These are phyloP conservation scores for Abrostola tripartita DNA, from an alignment of 2,888 invertebrate species.

Conservation along the genomic window DNA sequence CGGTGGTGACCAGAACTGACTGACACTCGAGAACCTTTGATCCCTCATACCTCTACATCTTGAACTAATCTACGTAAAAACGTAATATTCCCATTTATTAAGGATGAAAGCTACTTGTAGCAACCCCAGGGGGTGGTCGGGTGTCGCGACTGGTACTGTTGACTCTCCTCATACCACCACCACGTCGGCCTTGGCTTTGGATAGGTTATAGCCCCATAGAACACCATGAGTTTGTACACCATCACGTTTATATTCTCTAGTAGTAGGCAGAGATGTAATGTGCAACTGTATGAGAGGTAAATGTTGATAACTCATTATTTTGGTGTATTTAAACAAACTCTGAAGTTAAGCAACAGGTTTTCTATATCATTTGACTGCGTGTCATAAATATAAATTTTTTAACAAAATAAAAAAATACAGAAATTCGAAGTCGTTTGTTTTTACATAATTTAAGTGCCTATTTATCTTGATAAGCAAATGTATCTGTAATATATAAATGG, in stretches of 20 bases:
- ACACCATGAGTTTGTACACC: constrained; percentile 3
- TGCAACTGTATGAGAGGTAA: not conserved
- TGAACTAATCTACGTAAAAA: not conserved
- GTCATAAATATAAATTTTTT: too few relatives aligned
- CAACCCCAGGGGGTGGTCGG: constrained; percentile 39
- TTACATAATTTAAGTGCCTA: too few relatives aligned
- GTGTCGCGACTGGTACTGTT: constrained; percentile 29
- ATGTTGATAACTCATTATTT: not conserved
- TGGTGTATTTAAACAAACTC: too few relatives aligned
- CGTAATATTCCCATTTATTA: not conserved
- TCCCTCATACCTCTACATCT: too few relatives aligned
- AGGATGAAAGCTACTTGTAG: constrained; percentile 10
- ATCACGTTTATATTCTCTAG: not conserved
- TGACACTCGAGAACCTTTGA: too few relatives aligned
- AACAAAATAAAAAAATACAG: too few relatives aligned
- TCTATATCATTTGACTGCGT: too few relatives aligned
- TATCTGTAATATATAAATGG: too few relatives aligned
- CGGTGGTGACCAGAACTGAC: too few relatives aligned
- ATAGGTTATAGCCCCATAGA: constrained; percentile 9
- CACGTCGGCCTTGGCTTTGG: constrained; percentile 42
- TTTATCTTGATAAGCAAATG: too few relatives aligned
- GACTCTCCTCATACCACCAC: constrained; percentile 16
- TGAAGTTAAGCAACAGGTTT: too few relatives aligned
- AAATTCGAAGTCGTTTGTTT: too few relatives aligned
- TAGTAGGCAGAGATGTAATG: not conserved